Evolutionary conservation across 1,140 invertebrate genomes (phyloP).

Genomic region (Drosophila orena): DNA sequence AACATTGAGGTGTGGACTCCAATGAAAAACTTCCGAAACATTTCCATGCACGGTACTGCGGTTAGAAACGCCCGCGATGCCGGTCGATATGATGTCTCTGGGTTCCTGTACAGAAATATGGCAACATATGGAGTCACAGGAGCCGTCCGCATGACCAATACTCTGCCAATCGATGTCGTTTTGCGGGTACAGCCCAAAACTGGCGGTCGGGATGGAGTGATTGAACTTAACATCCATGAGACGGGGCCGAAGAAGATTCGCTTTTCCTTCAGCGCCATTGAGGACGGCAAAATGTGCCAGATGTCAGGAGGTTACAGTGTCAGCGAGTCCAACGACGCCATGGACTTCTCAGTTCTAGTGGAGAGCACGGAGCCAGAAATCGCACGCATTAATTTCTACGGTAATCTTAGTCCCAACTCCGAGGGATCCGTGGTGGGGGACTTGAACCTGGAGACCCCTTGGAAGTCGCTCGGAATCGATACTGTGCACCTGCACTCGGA

Average conservation of each 20-base stretch:
- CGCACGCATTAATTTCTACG: slow-evolving; percentile 67
- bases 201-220: slow-evolving; percentile 68
- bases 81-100: slow-evolving; percentile 58
- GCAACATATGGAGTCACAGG: slow-evolving; percentile 70
- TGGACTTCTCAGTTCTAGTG: slow-evolving; percentile 72
- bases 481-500: slow-evolving; percentile 66
- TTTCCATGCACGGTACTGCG: slow-evolving; percentile 76
- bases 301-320: slow-evolving; percentile 74
- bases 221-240: slow-evolving; percentile 66
- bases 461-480: slow-evolving; percentile 76
- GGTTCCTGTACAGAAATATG: slow-evolving; percentile 75
- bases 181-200: slow-evolving; percentile 67
- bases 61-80: slow-evolving; percentile 28
- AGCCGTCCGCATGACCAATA: slow-evolving; percentile 50
- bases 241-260: slow-evolving; percentile 57
- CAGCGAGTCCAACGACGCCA: slow-evolving; percentile 35
- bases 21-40: slow-evolving; percentile 70
- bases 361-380: slow-evolving; percentile 76
- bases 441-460: slow-evolving; percentile 70
- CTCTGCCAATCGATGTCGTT: slow-evolving; percentile 51
- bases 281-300: slow-evolving; percentile 77
- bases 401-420: slow-evolving; percentile 46
- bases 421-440: slow-evolving; percentile 50
- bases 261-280: slow-evolving; percentile 76
- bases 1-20: slow-evolving; percentile 81